These are phyloP conservation scores for Gasterosteus aculeatus DNA, from an alignment of 2,113 vertebrate species.

Conservation along the genomic window DNA sequence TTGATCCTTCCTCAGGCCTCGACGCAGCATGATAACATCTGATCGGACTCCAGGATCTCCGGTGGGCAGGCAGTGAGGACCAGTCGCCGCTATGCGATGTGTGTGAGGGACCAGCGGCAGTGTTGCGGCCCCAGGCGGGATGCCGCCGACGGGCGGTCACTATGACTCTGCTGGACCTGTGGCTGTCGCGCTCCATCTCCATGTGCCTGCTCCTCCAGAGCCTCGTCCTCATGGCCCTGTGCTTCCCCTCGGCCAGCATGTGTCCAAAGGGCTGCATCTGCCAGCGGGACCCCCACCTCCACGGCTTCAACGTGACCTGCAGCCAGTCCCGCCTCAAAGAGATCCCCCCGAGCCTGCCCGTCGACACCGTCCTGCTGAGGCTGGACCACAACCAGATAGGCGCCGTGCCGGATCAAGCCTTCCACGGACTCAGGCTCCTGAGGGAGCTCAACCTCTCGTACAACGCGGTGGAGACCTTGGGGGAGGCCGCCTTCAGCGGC, in stretches of 20 bases:
- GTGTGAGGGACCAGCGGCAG: slow-evolving; percentile 57
- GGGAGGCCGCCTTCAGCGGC: slow-evolving; percentile 93
- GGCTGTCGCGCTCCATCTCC: slow-evolving; percentile 96
- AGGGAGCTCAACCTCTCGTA: slow-evolving; percentile 97
- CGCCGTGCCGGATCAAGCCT: slow-evolving; percentile 93
- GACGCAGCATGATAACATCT: slow-evolving; percentile 52
- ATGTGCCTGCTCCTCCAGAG: slow-evolving; percentile 98
- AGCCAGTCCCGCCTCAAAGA: slow-evolving; percentile 97
- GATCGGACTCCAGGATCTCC: slow-evolving; percentile 13
- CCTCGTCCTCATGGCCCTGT: slow-evolving; percentile 98
- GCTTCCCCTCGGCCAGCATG: slow-evolving; percentile 98
- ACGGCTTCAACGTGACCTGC: slow-evolving; percentile 93
- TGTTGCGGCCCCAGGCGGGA: slow-evolving; percentile 85
- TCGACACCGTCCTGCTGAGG: slow-evolving; percentile 91
- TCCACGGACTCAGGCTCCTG: slow-evolving; percentile 91
- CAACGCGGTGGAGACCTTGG: slow-evolving; percentile 94
- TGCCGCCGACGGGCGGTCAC: slow-evolving; percentile 90
- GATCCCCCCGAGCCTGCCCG: slow-evolving; percentile 93
- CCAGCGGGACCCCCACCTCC: slow-evolving; percentile 85
- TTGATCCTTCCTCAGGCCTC: slow-evolving; percentile 61
- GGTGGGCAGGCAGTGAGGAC: slow-evolving; percentile 43
- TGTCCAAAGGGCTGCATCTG: slow-evolving; percentile 97
- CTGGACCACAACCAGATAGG: slow-evolving; percentile 98
- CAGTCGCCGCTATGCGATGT: slow-evolving; percentile 60
- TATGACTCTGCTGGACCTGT: slow-evolving; percentile 99